phyloP scores from a whole-genome alignment of 2,113 vertebrate genomes.

The Sylvia atricapilla region DNA sequence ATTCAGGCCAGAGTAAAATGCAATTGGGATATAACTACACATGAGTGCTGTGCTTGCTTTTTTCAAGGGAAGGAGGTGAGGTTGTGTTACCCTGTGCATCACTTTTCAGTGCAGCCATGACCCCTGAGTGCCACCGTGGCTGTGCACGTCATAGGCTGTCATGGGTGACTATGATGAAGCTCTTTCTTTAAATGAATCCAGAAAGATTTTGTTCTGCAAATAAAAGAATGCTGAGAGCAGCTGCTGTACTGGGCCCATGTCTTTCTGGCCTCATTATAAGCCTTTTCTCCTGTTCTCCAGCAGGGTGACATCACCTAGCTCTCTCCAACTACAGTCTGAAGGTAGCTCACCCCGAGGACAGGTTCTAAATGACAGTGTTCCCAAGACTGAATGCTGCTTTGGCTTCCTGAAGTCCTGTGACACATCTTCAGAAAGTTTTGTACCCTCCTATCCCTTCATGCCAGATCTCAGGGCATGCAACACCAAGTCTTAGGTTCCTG shows the following conservation, averaged over 20 bases:
- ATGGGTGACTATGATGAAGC: background rate
- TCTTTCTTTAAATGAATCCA: background rate
- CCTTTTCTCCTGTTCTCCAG: background rate
- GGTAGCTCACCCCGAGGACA: background rate
- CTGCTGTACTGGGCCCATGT: background rate
- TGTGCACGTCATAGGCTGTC: background rate
- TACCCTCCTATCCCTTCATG: background rate
- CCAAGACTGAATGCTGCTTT: background rate
- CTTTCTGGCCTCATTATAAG: background rate
- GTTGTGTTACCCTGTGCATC: background rate
- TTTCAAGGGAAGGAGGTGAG: background rate
- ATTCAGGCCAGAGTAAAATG: background rate
- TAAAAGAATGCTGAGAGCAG: background rate
- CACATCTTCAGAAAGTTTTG: background rate
- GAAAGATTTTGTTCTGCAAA: background rate
- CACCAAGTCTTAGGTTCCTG: background rate
- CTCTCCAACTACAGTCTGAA: background rate
- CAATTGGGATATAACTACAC: background rate
- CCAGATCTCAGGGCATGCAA: background rate
- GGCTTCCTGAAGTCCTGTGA: background rate
- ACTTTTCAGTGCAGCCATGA: rapidly evolving
- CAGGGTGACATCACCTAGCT: background rate
- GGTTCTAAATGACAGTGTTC: background rate
- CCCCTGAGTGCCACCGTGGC: background rate
- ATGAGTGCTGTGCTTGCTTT: background rate